A percentile compares a stretch with the other conserved stretches of the same genome.
These are phyloP conservation scores for Polypedilum pembai DNA, from an alignment of 1,140 invertebrate genomes.

Conservation along the genomic window DNA sequence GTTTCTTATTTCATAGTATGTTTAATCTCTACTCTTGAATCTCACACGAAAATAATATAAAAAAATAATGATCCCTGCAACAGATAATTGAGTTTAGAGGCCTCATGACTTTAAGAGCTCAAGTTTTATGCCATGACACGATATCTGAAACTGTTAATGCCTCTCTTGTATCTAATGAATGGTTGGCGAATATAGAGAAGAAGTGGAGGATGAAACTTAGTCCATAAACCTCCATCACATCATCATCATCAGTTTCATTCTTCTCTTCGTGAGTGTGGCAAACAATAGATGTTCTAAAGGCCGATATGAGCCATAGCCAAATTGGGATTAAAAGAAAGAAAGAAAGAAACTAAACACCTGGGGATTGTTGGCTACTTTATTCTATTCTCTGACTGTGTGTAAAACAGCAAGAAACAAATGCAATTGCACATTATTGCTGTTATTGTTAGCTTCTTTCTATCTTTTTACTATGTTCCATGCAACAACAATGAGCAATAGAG, in stretches of 20 bases:
- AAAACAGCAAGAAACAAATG: not conserved
- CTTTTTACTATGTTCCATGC: not conserved
- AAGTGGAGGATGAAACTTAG: no score
- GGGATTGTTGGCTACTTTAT: not conserved
- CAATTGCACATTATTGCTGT: not conserved
- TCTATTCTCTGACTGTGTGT: not conserved
- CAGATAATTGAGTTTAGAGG: constrained; percentile 2
- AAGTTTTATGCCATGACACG: not conserved
- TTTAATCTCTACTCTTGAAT: not conserved
- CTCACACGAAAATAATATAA: not conserved
- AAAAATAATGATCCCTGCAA: not conserved
- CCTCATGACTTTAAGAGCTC: not conserved
- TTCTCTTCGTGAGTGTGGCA: not conserved
- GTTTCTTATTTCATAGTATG: not conserved
- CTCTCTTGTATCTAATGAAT: no score
- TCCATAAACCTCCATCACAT: not conserved
- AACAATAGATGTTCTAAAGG: constrained; percentile 5
- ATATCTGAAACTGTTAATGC: no score
- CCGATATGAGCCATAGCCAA: not conserved
- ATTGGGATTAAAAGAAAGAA: not conserved
- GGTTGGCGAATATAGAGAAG: no score
- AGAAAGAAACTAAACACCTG: not conserved
- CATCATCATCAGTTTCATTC: not conserved
- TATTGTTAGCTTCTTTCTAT: not conserved
- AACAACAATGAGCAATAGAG: not conserved